Percentiles rank a stretch among this genome's conserved stretches.
These are phyloP conservation scores for Drosophila rufa DNA, from an alignment of 1,140 invertebrate genomes.

Conservation along the genomic window DNA sequence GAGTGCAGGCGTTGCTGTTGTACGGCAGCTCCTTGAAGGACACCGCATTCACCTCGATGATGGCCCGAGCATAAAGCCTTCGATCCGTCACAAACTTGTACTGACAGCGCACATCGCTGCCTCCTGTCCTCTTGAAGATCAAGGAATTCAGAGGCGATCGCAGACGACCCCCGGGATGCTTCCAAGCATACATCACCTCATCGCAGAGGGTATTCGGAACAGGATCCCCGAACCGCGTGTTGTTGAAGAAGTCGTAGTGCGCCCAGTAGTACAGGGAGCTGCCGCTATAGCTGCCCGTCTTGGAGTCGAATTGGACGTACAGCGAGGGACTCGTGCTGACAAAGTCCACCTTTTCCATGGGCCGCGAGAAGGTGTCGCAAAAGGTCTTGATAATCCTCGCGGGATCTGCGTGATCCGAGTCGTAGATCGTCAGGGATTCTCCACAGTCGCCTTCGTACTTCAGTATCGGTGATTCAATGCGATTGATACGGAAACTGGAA, in stretches of 20 bases:
- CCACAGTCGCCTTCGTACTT: constrained; percentile 94
- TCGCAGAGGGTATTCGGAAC: constrained; percentile 93
- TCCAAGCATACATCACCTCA: constrained; percentile 93
- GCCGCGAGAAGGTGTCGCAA: constrained; percentile 95
- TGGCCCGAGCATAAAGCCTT: constrained; percentile 91
- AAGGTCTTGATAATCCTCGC: constrained; percentile 95
- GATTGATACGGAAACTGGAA: constrained; percentile 93
- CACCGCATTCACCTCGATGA: constrained; percentile 86
- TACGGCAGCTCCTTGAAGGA: constrained; percentile 90
- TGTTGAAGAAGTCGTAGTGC: constrained; percentile 96
- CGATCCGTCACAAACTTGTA: constrained; percentile 94
- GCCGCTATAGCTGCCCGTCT: constrained; percentile 95
- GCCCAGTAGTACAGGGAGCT: constrained; percentile 96
- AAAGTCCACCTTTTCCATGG: constrained; percentile 96
- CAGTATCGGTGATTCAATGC: constrained; percentile 94
- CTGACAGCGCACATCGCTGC: constrained; percentile 90
- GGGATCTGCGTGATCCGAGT: constrained; percentile 93
- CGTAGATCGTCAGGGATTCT: constrained; percentile 94
- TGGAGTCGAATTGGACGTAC: constrained; percentile 95
- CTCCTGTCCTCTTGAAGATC: constrained; percentile 91
- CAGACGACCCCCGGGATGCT: constrained; percentile 89
- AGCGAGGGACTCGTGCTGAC: constrained; percentile 93
- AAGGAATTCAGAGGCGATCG: constrained; percentile 93
- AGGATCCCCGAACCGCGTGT: constrained; percentile 92
- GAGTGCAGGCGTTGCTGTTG: constrained; percentile 91